Evolutionary conservation across 1,140 invertebrate genomes (phyloP).

Genomic region (Pogonomyrmex barbatus): DNA sequence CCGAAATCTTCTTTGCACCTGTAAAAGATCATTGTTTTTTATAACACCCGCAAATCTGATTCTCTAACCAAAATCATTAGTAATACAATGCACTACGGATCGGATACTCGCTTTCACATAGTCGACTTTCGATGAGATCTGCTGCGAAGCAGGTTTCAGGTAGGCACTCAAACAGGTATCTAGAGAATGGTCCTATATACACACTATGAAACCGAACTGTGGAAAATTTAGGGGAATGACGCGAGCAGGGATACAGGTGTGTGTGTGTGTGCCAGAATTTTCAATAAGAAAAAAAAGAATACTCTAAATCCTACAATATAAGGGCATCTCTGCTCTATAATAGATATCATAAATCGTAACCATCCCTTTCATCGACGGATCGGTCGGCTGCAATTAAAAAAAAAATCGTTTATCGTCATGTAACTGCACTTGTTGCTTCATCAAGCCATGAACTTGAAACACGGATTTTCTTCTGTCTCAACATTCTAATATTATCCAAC

Average conservation of each 20-base stretch:
- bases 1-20: conserved; percentile 54
- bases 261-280: conserved; percentile 28
- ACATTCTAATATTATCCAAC: neutral
- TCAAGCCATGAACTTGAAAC: neutral
- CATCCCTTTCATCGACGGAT: conserved; percentile 50
- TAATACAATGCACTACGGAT: conserved; percentile 52
- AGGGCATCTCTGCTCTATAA: conserved; percentile 8
- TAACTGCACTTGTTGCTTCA: conserved; percentile 44
- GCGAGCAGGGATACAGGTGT: conserved; percentile 65
- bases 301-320: conserved; percentile 59
- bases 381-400: conserved; percentile 10
- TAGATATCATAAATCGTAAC: conserved; percentile 46
- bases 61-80: conserved; percentile 69
- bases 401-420: conserved; percentile 1
- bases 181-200: conserved; percentile 56
- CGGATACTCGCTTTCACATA: conserved; percentile 50
- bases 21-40: conserved; percentile 15
- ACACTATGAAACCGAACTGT: conserved; percentile 62
- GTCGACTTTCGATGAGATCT: conserved; percentile 51
- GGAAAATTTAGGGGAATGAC: conserved; percentile 36
- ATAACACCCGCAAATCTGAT: conserved; percentile 48
- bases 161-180: conserved; percentile 66
- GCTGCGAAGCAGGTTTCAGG: conserved; percentile 56
- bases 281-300: conserved; percentile 36
- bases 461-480: neutral